Evolutionary conservation across 2,888 invertebrate genomes (phyloP).

Genomic region (Limnephilus marmoratus): DNA sequence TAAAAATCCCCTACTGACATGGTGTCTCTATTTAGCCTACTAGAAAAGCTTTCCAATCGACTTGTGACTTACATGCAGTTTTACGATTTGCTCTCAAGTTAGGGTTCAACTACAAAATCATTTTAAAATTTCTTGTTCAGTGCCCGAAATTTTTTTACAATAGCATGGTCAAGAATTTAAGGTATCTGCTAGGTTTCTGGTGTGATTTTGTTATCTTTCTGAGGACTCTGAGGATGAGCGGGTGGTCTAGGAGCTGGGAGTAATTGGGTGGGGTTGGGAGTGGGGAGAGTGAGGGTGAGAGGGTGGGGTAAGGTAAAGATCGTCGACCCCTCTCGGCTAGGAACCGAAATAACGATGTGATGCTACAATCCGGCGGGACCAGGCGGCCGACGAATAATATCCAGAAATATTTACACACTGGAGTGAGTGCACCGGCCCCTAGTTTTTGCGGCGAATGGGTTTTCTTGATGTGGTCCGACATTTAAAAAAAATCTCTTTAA

Average conservation of each 20-base stretch:
- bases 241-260: slow-evolving; percentile 33
- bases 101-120: background rate
- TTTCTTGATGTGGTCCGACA: background rate
- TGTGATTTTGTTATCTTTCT: slow-evolving; percentile 10
- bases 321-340: slow-evolving; percentile 57
- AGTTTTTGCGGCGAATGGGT: background rate
- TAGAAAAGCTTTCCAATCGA: background rate
- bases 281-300: slow-evolving; percentile 25
- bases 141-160: background rate
- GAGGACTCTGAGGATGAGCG: slow-evolving; percentile 25
- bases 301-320: slow-evolving; percentile 45
- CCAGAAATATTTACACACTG: slow-evolving; percentile 62
- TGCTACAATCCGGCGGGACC: slow-evolving; percentile 57
- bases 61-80: background rate
- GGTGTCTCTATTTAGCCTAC: background rate
- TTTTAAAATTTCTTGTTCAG: background rate
- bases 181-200: background rate
- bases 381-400: slow-evolving; percentile 57
- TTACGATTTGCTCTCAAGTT: background rate
- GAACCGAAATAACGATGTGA: slow-evolving; percentile 63
- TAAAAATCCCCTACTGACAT: background rate
- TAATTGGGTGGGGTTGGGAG: background rate
- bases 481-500: background rate
- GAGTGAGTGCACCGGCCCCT: background rate
- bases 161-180: background rate